These are phyloP conservation scores for Spodoptera frugiperda DNA, from an alignment of 1,140 invertebrate genomes.

Conservation along the genomic window DNA sequence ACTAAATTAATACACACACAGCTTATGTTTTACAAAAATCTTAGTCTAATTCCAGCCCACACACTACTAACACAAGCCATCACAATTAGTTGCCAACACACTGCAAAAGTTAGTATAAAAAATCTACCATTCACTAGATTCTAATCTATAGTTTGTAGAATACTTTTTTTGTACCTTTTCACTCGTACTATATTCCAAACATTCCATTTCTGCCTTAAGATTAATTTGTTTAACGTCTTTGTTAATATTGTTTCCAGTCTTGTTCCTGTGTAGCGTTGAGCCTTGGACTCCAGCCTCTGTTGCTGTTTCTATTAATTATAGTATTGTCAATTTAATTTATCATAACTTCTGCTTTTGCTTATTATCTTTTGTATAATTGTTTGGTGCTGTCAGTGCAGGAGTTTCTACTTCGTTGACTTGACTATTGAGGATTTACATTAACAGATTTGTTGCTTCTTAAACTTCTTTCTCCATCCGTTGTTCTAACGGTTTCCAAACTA, in stretches of 20 bases:
- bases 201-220: neutral
- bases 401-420: neutral
- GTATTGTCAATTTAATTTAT: neutral
- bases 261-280: neutral
- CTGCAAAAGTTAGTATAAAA: slow-evolving; percentile 18
- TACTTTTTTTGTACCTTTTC: slow-evolving; percentile 18
- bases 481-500: slow-evolving; percentile 68
- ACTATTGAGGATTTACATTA: neutral
- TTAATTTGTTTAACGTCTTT: neutral
- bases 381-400: too few species aligned
- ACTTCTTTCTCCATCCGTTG: slow-evolving; percentile 51
- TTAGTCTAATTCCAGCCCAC: slow-evolving; percentile 14
- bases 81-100: slow-evolving; percentile 33
- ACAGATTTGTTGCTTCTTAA: slow-evolving; percentile 3
- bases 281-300: neutral
- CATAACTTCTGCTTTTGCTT: neutral
- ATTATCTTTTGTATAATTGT: neutral
- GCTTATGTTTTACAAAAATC: neutral
- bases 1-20: neutral
- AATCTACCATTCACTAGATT: slow-evolving; percentile 34
- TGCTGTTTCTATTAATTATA: neutral
- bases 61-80: slow-evolving; percentile 18
- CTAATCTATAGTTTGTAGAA: neutral
- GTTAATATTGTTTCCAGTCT: neutral
- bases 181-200: neutral